Conservation (phyloP, 2,113 vertebrate genomes). For the Lycaon pictus region DNA sequence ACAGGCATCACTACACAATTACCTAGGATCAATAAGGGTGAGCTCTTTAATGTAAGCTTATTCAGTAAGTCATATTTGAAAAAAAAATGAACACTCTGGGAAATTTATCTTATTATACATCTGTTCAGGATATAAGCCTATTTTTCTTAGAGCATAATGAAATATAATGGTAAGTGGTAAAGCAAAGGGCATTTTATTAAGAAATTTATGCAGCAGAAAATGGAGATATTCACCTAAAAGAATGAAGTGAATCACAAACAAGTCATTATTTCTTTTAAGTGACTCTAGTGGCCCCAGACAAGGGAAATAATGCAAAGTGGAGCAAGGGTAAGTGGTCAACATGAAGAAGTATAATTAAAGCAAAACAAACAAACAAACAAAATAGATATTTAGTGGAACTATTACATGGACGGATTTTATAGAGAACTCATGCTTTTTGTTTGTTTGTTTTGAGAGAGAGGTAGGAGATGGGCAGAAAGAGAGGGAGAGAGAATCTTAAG, state of each 20-base stretch:
- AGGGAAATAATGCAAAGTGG: not conserved
- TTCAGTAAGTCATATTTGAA: not conserved
- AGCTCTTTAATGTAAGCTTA: not conserved
- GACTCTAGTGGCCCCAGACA: not conserved
- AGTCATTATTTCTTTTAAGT: not conserved
- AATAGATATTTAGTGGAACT: not conserved
- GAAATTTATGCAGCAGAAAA: not conserved
- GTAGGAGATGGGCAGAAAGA: not conserved
- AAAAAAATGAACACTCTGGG: not conserved
- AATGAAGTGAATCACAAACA: not conserved
- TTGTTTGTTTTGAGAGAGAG: not conserved
- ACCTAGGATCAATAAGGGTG: not conserved
- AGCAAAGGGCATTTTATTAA: constrained; percentile 31
- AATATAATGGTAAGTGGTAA: not conserved
- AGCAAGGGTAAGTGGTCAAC: accelerated
- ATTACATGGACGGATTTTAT: not conserved
- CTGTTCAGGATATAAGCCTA: not conserved
- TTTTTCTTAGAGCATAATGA: not conserved
- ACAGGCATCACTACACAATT: not conserved
- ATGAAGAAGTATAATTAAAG: not conserved
- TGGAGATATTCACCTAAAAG: not conserved
- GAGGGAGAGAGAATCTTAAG: not conserved
- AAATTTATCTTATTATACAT: not conserved
- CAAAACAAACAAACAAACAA: not conserved
- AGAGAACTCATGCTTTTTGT: not conserved